Conservation (phyloP, 2,888 invertebrate genomes). For the Pollenia griseotomentosa region DNA sequence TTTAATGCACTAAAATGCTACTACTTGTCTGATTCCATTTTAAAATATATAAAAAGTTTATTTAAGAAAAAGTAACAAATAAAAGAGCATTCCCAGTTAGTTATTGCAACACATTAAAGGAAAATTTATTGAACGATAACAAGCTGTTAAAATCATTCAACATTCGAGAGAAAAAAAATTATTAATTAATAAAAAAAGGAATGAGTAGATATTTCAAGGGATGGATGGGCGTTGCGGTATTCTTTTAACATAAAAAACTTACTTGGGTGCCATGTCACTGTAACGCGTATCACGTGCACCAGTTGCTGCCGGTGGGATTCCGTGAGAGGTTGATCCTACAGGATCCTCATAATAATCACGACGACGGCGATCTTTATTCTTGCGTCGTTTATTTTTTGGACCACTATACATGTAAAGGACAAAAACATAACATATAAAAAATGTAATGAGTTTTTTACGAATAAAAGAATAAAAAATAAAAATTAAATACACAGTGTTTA, state of each 20-base stretch:
- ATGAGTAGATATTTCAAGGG: constrained; percentile 14
- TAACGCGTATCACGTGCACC: constrained; percentile 90
- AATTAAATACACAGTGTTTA: constrained; percentile 12
- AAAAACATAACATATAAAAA: constrained; percentile 68
- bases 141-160: constrained; percentile 69
- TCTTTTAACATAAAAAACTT: constrained; percentile 84
- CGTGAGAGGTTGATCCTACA: constrained; percentile 83
- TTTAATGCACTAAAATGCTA: constrained; percentile 18
- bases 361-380: constrained; percentile 83
- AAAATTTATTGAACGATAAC: constrained; percentile 50
- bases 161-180: constrained; percentile 50
- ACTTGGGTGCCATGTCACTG: constrained; percentile 95
- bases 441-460: constrained; percentile 62
- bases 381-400: constrained; percentile 84
- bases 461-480: constrained; percentile 62
- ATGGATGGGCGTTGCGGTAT: constrained; percentile 30
- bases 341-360: constrained; percentile 85
- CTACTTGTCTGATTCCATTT: constrained; percentile 1
- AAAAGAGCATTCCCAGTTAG: constrained; percentile 62
- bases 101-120: constrained; percentile 48
- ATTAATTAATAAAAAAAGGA: constrained; percentile 12
- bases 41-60: constrained; percentile 11
- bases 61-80: constrained; percentile 37
- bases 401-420: constrained; percentile 79
- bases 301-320: constrained; percentile 86